A percentile compares a stretch with the other conserved stretches of the same genome.
Evolutionary conservation across 2,888 invertebrate species (phyloP).

Genomic region (Temnothorax ravouxi): DNA sequence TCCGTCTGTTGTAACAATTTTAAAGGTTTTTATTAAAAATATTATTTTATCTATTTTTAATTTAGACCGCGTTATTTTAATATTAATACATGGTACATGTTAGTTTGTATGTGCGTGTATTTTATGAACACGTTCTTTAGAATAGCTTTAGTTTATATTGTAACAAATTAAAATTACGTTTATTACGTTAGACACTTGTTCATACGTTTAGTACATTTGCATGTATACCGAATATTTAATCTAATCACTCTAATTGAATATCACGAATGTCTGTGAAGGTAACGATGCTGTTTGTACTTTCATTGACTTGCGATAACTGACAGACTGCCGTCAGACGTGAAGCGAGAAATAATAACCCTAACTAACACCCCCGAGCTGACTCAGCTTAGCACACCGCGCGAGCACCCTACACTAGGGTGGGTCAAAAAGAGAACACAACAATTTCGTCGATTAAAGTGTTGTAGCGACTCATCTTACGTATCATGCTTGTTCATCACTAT

Average conservation of each 20-base stretch:
- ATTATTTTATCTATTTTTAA: background rate
- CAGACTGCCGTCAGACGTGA: conserved; percentile 55
- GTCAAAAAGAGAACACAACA: conserved; percentile 14
- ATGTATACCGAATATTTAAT: background rate
- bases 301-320: conserved; percentile 63
- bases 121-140: conserved; percentile 2
- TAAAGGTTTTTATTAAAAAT: background rate
- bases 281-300: conserved; percentile 39
- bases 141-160: background rate
- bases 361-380: conserved; percentile 54
- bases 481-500: background rate
- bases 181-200: conserved; percentile 9
- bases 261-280: background rate
- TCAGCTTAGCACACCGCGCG: conserved; percentile 28
- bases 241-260: background rate
- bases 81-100: background rate
- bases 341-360: conserved; percentile 70
- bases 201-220: background rate
- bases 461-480: background rate
- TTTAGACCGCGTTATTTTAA: background rate
- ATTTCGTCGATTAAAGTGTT: conserved; percentile 23
- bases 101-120: background rate
- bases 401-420: conserved; percentile 25
- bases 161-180: conserved; percentile 15
- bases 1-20: background rate